These are phyloP conservation scores for Lepilemur ruficaudatus DNA, from an alignment of 2,797 vertebrate genomes.

Conservation along the genomic window DNA sequence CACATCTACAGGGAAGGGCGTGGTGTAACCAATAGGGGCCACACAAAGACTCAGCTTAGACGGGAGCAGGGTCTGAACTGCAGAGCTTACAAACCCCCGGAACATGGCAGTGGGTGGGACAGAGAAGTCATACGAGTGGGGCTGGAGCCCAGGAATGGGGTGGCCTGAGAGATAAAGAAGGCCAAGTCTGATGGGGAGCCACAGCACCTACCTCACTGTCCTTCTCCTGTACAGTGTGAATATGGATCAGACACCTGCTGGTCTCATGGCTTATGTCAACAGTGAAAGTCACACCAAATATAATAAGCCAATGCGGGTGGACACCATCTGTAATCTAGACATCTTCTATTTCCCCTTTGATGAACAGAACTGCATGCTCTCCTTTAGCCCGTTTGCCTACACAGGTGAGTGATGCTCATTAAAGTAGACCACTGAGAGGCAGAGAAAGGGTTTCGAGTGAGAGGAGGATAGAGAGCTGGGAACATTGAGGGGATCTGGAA, in stretches of 20 bases:
- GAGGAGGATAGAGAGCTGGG: not conserved
- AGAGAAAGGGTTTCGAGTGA: not conserved
- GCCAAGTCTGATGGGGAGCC: not conserved
- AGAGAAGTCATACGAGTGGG: not conserved
- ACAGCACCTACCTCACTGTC: not conserved
- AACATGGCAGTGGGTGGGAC: not conserved
- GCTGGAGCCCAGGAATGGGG: not conserved
- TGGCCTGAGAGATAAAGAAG: not conserved
- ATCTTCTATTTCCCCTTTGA: slow-evolving; percentile 92
- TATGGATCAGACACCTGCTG: slow-evolving; percentile 88
- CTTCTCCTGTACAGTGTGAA: slow-evolving; percentile 84
- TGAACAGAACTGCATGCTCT: slow-evolving; percentile 89
- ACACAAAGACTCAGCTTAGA: not conserved
- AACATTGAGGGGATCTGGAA: not conserved
- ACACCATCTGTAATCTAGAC: slow-evolving; percentile 88
- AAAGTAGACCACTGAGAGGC: not conserved
- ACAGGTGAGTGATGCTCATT: slow-evolving; percentile 83
- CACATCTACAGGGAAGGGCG: not conserved
- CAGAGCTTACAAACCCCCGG: not conserved
- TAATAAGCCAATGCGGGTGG: slow-evolving; percentile 87
- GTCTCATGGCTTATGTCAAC: slow-evolving; percentile 88
- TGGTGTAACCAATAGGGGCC: not conserved
- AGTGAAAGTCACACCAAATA: slow-evolving; percentile 89
- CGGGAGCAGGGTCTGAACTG: not conserved
- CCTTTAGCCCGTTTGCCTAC: slow-evolving; percentile 90